Base-by-base conservation (phyloP, 2,797 vertebrate genomes). In the Gadopsis bispinosus region DNA sequence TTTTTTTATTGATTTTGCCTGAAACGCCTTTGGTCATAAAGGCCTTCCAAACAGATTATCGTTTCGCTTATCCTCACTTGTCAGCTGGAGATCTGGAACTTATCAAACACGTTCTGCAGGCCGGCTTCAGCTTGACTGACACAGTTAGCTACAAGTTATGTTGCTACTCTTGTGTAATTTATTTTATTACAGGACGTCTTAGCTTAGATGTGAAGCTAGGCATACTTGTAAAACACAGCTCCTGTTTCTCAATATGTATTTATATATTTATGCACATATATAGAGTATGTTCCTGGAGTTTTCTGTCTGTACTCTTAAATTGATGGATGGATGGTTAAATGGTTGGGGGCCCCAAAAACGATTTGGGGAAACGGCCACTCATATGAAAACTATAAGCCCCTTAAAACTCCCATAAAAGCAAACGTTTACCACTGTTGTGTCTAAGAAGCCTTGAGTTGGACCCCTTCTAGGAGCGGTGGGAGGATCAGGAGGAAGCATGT, bases 1-100 rank as follows among this genome's bases (percentile, higher is more conserved):
- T 1, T 26, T 26, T 67, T 54, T 67, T 63, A 64, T 51, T 58
- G 69, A 64, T 69, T 69, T 65, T 48, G 31, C 13, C 39, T 19
- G 35, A 14, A 33, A 53, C 45, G 29, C 29, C 8, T 43, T 47
- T 63, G 16, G 22, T 51, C 51, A 35, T 41, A 6, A 69, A 63
- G 22, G 53, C 53, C 45, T 14, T 48, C 31, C 35, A 16, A 65
- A 43, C 8, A 39, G 60, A 58, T 55, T 16, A 55, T 55, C 62
- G 41, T 39, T 60, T 62, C 22, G 50, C 35, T n/a, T 50, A 7
- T 41, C 58, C 19, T 11, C 37, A 16, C 20, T 39, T 43, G 22
- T 26, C 60, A 51, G 63, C 43, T 55, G 60, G 72, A 58, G 20
- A 65, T 58, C 12, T 16, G 33, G 43, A 39, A 50, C 16, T 59